A percentile compares a stretch with the other conserved stretches of the same genome.
Conservation (phyloP, 2,888 invertebrate species). For the Scrobipalpa costella region DNA sequence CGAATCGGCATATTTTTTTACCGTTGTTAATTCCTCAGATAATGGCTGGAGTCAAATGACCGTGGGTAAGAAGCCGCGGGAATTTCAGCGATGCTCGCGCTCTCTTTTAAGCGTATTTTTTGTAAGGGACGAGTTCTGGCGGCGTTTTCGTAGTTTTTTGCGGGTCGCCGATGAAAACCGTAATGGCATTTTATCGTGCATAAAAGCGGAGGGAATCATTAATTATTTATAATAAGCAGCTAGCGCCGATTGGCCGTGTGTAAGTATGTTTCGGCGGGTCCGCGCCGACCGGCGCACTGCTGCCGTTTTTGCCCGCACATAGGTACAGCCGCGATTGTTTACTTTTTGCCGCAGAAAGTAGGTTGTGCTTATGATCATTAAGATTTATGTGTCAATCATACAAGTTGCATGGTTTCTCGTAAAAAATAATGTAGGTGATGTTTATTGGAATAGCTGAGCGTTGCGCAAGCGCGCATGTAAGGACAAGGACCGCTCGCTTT, state of each 20-base stretch:
- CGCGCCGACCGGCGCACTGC: slow-evolving; percentile 24
- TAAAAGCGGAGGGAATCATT: slow-evolving; percentile 78
- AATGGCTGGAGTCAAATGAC: slow-evolving; percentile 79
- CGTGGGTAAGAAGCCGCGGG: slow-evolving; percentile 73
- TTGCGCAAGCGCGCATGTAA: too few species aligned
- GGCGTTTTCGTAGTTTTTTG: slow-evolving; percentile 74
- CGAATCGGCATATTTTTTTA: slow-evolving; percentile 69
- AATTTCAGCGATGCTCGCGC: slow-evolving; percentile 77
- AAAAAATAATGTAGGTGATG: slow-evolving; percentile 33
- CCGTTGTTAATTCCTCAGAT: slow-evolving; percentile 77
- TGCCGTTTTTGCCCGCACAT: slow-evolving; percentile 28
- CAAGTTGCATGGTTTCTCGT: slow-evolving; percentile 37
- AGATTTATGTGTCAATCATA: slow-evolving; percentile 46
- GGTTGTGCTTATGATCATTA: slow-evolving; percentile 54
- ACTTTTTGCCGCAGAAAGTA: slow-evolving; percentile 35
- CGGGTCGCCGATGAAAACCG: slow-evolving; percentile 75
- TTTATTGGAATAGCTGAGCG: slow-evolving; percentile 19
- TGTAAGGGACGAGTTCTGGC: slow-evolving; percentile 64
- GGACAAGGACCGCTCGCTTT: neutral
- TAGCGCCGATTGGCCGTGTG: slow-evolving; percentile 73
- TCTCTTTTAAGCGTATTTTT: slow-evolving; percentile 76
- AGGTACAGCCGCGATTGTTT: slow-evolving; percentile 29
- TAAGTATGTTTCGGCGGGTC: slow-evolving; percentile 55
- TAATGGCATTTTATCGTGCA: slow-evolving; percentile 81
- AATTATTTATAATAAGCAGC: slow-evolving; percentile 80